Conservation (phyloP, 2,797 vertebrate genomes). For the Lithobates sylvaticus region DNA sequence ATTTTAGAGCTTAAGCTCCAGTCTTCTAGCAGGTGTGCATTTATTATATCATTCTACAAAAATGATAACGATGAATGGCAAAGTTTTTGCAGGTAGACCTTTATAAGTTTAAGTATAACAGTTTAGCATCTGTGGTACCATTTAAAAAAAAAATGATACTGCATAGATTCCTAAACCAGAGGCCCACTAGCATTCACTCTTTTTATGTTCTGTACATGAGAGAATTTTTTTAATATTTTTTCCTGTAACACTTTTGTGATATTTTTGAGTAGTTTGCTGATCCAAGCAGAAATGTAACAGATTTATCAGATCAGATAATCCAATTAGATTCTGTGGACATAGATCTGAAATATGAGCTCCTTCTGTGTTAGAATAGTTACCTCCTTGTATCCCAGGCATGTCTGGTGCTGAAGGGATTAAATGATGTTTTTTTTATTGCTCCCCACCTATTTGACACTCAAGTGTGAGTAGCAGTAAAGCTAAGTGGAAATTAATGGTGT, state of each 20-base stretch:
- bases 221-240: background rate
- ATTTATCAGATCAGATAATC: background rate
- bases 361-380: background rate
- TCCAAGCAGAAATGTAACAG: background rate
- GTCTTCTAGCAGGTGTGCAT: too few species aligned
- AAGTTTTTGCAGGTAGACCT: background rate
- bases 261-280: background rate
- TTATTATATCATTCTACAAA: background rate
- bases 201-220: background rate
- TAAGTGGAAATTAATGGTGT: conserved; percentile 50
- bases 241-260: background rate
- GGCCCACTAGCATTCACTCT: background rate
- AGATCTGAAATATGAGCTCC: background rate
- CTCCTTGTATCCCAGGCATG: conserved; percentile 3
- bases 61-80: background rate
- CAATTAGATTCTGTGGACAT: background rate
- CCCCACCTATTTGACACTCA: conserved; percentile 26
- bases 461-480: conserved; percentile 28
- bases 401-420: background rate
- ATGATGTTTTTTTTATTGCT: conserved; percentile 9
- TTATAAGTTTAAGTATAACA: background rate
- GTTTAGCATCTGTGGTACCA: background rate
- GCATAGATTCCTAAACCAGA: background rate
- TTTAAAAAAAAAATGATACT: too few species aligned
- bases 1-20: too few species aligned